phyloP scores from a whole-genome alignment of 1,140 invertebrate genomes.

The Lepidostoma basale region DNA sequence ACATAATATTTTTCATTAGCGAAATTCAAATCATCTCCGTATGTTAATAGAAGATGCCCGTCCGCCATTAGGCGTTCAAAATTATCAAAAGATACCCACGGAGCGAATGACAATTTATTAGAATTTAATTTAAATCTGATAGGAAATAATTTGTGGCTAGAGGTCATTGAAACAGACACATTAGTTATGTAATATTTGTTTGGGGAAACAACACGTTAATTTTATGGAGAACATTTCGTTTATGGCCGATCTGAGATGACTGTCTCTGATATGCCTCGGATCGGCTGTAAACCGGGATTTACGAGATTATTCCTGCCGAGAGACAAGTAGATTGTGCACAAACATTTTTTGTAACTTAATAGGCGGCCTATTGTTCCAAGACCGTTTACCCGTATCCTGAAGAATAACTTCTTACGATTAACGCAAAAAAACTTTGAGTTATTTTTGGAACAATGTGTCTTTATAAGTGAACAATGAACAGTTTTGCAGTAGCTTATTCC shows the following conservation, averaged over 20 bases:
- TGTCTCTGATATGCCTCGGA: conserved; percentile 14
- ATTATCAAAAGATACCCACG: not conserved
- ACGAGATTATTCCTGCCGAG: too few species aligned
- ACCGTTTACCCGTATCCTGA: too few species aligned
- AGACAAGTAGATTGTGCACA: too few species aligned
- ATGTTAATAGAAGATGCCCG: conserved; percentile 1
- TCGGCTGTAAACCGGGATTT: too few species aligned
- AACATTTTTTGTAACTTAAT: too few species aligned
- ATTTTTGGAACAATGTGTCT: too few species aligned
- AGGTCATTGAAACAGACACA: conserved; percentile 2
- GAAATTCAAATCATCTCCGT: not conserved
- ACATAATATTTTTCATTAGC: not conserved
- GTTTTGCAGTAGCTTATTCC: too few species aligned
- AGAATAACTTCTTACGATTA: too few species aligned
- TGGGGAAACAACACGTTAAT: conserved; percentile 11
- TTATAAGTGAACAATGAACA: too few species aligned
- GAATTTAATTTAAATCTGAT: conserved; percentile 19
- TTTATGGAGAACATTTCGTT: conserved; percentile 4
- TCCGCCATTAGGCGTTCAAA: not conserved
- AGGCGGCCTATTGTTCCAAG: too few species aligned
- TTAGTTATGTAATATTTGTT: conserved; percentile 7
- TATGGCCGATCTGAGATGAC: not conserved
- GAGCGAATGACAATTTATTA: not conserved
- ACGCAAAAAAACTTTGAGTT: too few species aligned
- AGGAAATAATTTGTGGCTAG: conserved; percentile 17